Conservation (phyloP, 2,797 vertebrate genomes). For the Poecile montanus region DNA sequence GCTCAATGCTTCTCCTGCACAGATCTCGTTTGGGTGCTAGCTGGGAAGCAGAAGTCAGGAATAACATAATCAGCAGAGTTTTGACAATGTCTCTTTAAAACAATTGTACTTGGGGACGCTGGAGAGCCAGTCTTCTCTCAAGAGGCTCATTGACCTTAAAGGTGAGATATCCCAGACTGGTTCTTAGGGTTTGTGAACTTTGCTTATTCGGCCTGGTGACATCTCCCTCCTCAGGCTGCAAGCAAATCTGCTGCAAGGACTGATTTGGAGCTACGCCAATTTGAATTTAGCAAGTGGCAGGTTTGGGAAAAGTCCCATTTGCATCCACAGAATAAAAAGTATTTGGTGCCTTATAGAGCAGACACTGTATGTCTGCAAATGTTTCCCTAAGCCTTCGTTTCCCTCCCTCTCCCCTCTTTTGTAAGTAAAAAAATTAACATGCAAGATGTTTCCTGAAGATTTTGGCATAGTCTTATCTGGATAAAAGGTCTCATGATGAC, state of each 20-base stretch:
- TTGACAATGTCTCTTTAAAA: neutral
- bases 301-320: neutral
- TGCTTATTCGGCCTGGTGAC: neutral
- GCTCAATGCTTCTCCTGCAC: neutral
- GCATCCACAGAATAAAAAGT: neutral
- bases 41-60: neutral
- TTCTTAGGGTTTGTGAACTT: neutral
- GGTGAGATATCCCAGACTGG: neutral
- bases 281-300: neutral
- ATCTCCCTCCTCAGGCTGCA: neutral
- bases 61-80: neutral
- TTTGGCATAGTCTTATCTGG: slow-evolving; percentile 57
- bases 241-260: neutral
- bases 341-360: slow-evolving; percentile 4
- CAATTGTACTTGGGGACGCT: neutral
- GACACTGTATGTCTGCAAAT: neutral
- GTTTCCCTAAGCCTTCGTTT: neutral
- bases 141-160: neutral
- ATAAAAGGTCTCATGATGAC: slow-evolving; percentile 17
- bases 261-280: neutral
- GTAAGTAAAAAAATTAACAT: slow-evolving; percentile 22
- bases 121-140: neutral
- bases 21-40: neutral
- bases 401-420: neutral
- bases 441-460: slow-evolving; percentile 64